A percentile compares a stretch with the other conserved stretches of the same genome.
phyloP scores from a whole-genome alignment of 1,140 invertebrate species.

The Lethrus apterus region DNA sequence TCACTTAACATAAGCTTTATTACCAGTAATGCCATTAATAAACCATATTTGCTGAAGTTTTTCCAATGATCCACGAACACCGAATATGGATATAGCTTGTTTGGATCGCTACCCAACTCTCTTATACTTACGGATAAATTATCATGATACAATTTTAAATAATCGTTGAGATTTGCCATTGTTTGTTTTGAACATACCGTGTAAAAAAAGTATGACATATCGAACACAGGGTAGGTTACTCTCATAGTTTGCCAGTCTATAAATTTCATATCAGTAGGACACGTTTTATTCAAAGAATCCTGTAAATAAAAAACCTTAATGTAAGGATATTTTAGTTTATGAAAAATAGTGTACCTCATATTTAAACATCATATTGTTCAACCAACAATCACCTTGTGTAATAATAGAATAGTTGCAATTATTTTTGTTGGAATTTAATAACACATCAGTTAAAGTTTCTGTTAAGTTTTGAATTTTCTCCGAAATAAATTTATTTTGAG shows the following conservation, averaged over 20 bases:
- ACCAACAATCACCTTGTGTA: constrained; percentile 49
- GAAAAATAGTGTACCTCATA: constrained; percentile 34
- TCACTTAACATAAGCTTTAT: constrained; percentile 23
- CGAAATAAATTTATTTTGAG: neutral
- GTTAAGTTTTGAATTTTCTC: neutral
- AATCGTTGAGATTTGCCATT: constrained; percentile 11
- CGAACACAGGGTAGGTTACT: constrained; percentile 17
- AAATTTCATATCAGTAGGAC: neutral
- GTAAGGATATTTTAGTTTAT: neutral
- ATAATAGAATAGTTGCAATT: constrained; percentile 32
- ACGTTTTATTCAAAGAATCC: neutral
- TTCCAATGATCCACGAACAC: constrained; percentile 40
- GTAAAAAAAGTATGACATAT: constrained; percentile 21
- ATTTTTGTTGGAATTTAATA: neutral
- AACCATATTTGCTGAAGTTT: constrained; percentile 35
- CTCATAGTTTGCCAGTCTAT: constrained; percentile 18
- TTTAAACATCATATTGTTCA: constrained; percentile 50
- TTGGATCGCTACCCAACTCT: constrained; percentile 35
- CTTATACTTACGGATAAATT: constrained; percentile 17
- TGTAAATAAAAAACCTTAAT: neutral
- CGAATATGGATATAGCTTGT: constrained; percentile 41
- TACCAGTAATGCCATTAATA: constrained; percentile 37
- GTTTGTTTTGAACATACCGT: constrained; percentile 6
- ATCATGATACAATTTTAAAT: constrained; percentile 16
- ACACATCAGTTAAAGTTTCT: neutral